Base-by-base conservation (phyloP, 1,140 invertebrate species). In the Ptiloglossa arizonensis region DNA sequence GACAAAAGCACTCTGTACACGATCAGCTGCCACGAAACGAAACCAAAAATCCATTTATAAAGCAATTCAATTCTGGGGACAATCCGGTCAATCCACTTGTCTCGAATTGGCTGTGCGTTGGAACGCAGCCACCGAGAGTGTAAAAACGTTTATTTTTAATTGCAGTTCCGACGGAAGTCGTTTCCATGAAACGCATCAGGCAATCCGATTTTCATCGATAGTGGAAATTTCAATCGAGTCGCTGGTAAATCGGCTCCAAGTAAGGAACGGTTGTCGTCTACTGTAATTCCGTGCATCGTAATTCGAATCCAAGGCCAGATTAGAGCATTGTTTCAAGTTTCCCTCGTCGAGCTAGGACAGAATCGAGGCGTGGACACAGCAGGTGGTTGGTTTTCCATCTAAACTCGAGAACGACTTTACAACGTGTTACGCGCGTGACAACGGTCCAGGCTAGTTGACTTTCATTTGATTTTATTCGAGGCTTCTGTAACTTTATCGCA, bases 241-340 rank as follows among this genome's bases (percentile, higher is more conserved):
- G n/a, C 4, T 52, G n/a, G 6, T 22, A 52, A 52, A 5, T 8
- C 6, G 9, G 19, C 22, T 50, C n/a, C 17, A 35, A 69, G n/a
- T 6, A 35, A 62, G 13, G 1, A 27, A 24, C 38, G n/a, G 38
- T 15, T 56, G 11, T 13, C 5, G n/a, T 32, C 22, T 22, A n/a
- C 54, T 19, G 5, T 41, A 46, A 17, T 11, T 13, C 27, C 5
- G 19, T 13, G 11, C 2, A 15, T 24, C 44, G 41, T 59, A 59
- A 41, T 59, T 59, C 41, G 54, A 11, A 59, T 15, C 24, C 22
- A 27, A 1, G 0, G 24, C 6, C 27, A 71, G 29, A 71, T 71
- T 71, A 62, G 41, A 35, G 27, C 15, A 71, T 62, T 62, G 27
- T 71, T 50, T 50, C 41, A 8, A 60, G 44, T 35, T 71, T 71